phyloP scores from a whole-genome alignment of 1,140 invertebrate species.

The Rhagoletis pomonella region DNA sequence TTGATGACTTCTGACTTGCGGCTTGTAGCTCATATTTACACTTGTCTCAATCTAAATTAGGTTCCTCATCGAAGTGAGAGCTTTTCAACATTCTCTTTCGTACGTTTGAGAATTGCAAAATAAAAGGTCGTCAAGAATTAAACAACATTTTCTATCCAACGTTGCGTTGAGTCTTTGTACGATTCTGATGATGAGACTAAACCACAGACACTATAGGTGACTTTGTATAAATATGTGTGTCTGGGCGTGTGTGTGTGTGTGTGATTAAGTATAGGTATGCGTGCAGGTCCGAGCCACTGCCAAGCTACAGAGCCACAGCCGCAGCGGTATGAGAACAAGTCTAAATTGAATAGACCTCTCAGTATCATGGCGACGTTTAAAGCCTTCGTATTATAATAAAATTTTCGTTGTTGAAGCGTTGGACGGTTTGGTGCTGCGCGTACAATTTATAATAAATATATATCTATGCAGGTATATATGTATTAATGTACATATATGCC shows the following conservation, averaged over 20 bases:
- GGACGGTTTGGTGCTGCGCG: constrained; percentile 46
- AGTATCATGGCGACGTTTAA: constrained; percentile 50
- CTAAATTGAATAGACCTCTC: constrained; percentile 52
- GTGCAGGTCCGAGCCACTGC: constrained; percentile 22
- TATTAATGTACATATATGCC: neutral
- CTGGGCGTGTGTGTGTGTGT: neutral
- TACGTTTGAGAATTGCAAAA: constrained; percentile 45
- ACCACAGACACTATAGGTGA: neutral
- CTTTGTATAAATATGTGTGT: neutral
- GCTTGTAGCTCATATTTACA: constrained; percentile 43
- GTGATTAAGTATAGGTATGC: neutral
- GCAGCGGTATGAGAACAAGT: constrained; percentile 46
- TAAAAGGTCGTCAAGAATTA: constrained; percentile 19
- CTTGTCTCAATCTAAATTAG: constrained; percentile 52
- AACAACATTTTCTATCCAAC: constrained; percentile 21
- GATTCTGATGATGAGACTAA: too few relatives aligned
- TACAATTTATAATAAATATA: neutral
- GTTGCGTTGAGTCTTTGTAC: too few relatives aligned
- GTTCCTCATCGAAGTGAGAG: constrained; percentile 49
- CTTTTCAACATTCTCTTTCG: constrained; percentile 14
- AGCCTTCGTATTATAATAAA: constrained; percentile 50
- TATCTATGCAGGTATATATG: too few relatives aligned
- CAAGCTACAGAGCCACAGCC: neutral
- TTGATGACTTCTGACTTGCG: constrained; percentile 45
- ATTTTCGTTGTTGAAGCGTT: constrained; percentile 35